Base-by-base conservation (phyloP, 2,113 vertebrate species). In the Nibea albiflora region DNA sequence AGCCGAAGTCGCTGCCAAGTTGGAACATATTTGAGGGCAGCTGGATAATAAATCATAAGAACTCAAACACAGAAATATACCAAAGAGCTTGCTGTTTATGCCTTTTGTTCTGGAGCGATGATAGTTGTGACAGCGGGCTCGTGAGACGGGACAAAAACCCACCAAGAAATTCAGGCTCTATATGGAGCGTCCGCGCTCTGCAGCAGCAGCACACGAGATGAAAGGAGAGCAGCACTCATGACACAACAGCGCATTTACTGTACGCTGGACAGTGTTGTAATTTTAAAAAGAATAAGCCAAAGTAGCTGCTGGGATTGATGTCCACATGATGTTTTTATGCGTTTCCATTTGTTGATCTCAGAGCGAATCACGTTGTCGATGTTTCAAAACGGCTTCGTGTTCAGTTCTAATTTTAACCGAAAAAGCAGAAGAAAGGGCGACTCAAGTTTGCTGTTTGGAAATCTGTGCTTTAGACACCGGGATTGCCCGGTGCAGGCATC, bases 1-100 rank as follows among this genome's bases (percentile, higher is more conserved):
- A 44, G 66, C 65, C 75, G 53, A 71, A 80, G 84, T 73, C n/a
- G 17, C 83, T 89, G 86, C 90, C 88, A 85, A 86, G 75, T 70
- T 66, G 76, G 84, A 84, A 70, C 86, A 86, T 89, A 90, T 81
- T 80, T 89, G 67, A 66, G 75, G 89, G 81, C 87, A 90, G 86
- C 69, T 84, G 85, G 73, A 82, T 90, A 83, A 83, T 88, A 92
- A 90, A 85, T 91, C 81, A 85, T 42, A 66, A 54, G 63, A 72
- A 57, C 65, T 85, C 56, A 68, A 86, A 83, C 72, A 83, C 78
- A 89, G 61, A 85, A 88, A 85, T 89, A 73, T 77, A 88, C 28
- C 76, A 54, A 68, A 86, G 86, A 70, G 67, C 46, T 81, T 35
- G 66, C 50, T 83, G 75, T 84, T 86, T 72, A 80, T 12, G 63